Evolutionary conservation across 1,140 invertebrate genomes (phyloP).

Genomic region (Sycophaga agraensis): DNA sequence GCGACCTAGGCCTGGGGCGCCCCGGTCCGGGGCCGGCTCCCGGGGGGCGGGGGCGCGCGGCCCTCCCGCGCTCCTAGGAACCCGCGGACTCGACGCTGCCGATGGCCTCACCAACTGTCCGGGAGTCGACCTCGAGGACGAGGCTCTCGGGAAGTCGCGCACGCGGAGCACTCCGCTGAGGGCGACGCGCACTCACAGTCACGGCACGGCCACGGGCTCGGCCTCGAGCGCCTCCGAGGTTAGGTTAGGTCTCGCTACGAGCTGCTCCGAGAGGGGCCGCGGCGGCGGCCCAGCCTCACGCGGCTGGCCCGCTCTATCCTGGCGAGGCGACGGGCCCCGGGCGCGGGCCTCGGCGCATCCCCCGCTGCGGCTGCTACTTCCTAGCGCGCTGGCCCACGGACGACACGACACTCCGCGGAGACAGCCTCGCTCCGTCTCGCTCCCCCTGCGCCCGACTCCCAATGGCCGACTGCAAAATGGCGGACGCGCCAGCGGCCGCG

Average conservation of each 20-base stretch:
- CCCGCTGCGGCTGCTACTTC: background rate
- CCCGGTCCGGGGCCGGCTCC: background rate
- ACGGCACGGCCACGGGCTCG: background rate
- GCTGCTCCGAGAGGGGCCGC: no score
- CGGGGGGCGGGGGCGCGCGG: no score
- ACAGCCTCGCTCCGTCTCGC: background rate
- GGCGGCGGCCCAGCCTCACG: background rate
- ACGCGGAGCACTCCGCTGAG: no score
- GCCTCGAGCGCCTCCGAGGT: slow-evolving; percentile 1
- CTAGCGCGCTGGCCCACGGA: background rate
- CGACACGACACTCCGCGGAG: background rate
- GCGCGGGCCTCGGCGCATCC: background rate
- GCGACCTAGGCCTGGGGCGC: no score
- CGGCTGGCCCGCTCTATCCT: slow-evolving; percentile 5
- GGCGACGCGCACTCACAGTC: no score
- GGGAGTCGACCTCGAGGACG: no score
- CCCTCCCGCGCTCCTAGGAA: no score
- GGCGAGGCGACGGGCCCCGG: slow-evolving; percentile 6
- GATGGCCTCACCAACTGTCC: no score
- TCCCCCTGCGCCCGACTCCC: slow-evolving; percentile 37
- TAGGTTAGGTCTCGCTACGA: slow-evolving; percentile 15
- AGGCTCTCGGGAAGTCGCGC: no score
- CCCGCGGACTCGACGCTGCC: no score
- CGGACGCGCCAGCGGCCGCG: slow-evolving; percentile 55
- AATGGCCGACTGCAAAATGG: slow-evolving; percentile 92